A percentile compares a stretch with the other conserved stretches of the same genome.
Conservation (phyloP, 2,113 vertebrate genomes). For the Menidia beryllina region DNA sequence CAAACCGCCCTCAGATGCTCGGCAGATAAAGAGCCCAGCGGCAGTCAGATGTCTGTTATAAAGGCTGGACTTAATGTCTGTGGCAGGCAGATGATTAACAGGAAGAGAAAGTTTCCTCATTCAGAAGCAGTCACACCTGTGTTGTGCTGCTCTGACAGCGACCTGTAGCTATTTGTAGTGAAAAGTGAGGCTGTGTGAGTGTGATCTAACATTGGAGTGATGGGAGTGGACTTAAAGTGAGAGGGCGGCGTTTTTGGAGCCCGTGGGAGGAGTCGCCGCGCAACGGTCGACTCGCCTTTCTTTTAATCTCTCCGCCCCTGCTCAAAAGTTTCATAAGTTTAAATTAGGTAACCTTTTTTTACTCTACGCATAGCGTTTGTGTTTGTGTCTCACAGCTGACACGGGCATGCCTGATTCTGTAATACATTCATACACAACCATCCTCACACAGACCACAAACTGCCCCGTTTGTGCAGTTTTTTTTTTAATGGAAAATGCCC, state of each 20-base stretch:
- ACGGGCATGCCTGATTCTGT: neutral
- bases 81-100: slow-evolving; percentile 30
- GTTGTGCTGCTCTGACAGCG: slow-evolving; percentile 7
- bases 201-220: slow-evolving; percentile 17
- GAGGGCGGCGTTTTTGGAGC: slow-evolving; percentile 40
- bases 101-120: neutral
- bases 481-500: neutral
- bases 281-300: slow-evolving; percentile 6
- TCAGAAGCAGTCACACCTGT: slow-evolving; percentile 36
- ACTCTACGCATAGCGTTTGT: neutral
- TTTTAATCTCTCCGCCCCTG: slow-evolving; percentile 14
- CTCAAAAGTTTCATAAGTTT: slow-evolving; percentile 37
- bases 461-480: neutral
- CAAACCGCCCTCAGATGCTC: slow-evolving; percentile 2
- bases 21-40: slow-evolving; percentile 1
- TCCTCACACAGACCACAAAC: neutral
- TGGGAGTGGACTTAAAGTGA: slow-evolving; percentile 38
- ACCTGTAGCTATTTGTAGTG: slow-evolving; percentile 23
- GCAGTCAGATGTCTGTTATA: slow-evolving; percentile 21
- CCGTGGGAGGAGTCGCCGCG: slow-evolving; percentile 44
- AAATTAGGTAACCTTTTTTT: slow-evolving; percentile 23
- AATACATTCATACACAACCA: neutral
- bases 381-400: neutral
- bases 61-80: neutral
- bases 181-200: slow-evolving; percentile 12